Conservation (phyloP, 53 echinoderm and acorn worm genomes). For the Pentamera pediparva region DNA sequence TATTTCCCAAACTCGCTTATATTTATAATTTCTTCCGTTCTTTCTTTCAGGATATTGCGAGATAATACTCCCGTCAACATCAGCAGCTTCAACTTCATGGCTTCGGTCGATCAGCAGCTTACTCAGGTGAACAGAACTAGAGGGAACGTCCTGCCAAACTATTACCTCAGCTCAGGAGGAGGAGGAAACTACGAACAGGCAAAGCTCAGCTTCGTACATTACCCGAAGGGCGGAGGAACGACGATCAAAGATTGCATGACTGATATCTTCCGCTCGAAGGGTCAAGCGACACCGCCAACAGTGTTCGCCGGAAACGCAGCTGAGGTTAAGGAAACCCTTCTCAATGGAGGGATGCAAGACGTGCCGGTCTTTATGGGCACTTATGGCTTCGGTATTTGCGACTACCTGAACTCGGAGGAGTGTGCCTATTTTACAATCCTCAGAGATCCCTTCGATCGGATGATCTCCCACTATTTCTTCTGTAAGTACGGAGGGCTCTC, state of each 20-base stretch:
- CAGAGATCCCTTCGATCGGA: slow-evolving; percentile 11
- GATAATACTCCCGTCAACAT: too few species aligned
- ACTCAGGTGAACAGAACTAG: too few species aligned
- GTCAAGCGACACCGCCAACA: neutral
- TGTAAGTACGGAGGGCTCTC: neutral
- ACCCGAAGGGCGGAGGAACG: slow-evolving; percentile 4
- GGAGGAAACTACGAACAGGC: neutral
- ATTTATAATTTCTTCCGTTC: too few species aligned
- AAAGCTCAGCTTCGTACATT: slow-evolving; percentile 7
- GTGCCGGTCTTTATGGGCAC: slow-evolving; percentile 3
- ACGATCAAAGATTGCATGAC: slow-evolving; percentile 4
- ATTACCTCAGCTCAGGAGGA: neutral
- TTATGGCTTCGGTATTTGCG: neutral
- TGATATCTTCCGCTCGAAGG: neutral
- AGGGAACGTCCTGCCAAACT: neutral
- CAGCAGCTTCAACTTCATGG: too few species aligned
- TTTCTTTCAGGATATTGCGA: too few species aligned
- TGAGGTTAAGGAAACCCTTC: neutral
- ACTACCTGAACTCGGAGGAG: neutral
- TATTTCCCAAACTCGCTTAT: too few species aligned
- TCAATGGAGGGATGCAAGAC: neutral
- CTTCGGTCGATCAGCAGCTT: too few species aligned
- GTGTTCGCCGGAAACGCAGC: neutral
- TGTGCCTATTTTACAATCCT: slow-evolving; percentile 13
- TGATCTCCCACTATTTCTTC: slow-evolving; percentile 15